phyloP scores from a whole-genome alignment of 2,797 vertebrate species.

The Percopsis omiscomaycus region DNA sequence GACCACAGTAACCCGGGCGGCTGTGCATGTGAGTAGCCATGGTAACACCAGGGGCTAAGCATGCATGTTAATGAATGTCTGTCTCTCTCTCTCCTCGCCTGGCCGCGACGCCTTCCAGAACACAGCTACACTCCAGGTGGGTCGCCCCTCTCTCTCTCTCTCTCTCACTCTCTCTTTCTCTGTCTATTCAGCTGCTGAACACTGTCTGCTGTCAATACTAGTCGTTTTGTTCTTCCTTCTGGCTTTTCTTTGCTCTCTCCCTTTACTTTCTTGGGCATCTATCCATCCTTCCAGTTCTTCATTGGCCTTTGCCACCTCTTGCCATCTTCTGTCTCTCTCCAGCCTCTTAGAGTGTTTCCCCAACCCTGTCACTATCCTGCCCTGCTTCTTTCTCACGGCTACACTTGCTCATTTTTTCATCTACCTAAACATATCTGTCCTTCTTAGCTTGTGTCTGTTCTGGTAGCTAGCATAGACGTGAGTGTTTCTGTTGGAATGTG shows the following conservation, averaged over 20 bases:
- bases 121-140: slow-evolving; percentile 99
- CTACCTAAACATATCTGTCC: slow-evolving; percentile 20
- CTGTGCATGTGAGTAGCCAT: slow-evolving; percentile 93
- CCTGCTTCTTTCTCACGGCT: background rate
- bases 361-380: background rate
- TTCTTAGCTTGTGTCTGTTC: slow-evolving; percentile 19
- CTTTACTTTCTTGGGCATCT: background rate
- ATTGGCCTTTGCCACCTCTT: background rate
- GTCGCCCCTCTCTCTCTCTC: slow-evolving; percentile 75
- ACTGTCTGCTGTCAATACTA: too few species aligned
- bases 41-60: slow-evolving; percentile 87
- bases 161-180: slow-evolving; percentile 70
- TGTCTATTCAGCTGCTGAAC: slow-evolving; percentile 57
- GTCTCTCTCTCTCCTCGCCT: slow-evolving; percentile 96
- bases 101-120: slow-evolving; percentile 92
- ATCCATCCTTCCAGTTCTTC: background rate
- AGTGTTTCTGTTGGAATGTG: slow-evolving; percentile 7
- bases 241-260: background rate
- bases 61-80: slow-evolving; percentile 99
- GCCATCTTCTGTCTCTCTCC: background rate
- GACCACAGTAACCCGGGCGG: slow-evolving; percentile 64
- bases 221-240: too few species aligned
- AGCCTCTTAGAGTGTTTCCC: background rate
- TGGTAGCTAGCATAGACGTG: slow-evolving; percentile 37
- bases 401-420: slow-evolving; percentile 1